A percentile compares a stretch with the other conserved stretches of the same genome.
Evolutionary conservation across 2,113 vertebrate genomes (phyloP).

Genomic region (Clarias gariepinus): DNA sequence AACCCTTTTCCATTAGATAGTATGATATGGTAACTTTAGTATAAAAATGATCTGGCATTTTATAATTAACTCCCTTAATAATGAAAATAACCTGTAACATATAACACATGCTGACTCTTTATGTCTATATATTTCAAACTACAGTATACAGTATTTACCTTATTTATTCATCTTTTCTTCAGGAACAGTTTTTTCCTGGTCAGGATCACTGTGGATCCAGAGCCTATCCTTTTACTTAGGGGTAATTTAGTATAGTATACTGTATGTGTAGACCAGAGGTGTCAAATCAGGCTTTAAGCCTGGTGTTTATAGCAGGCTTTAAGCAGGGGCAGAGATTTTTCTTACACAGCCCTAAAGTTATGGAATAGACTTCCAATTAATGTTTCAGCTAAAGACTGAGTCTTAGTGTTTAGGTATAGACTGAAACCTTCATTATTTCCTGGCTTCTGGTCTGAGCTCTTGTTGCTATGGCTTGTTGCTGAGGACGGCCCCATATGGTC

Average conservation of each 20-base stretch:
- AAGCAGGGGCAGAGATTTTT: background rate
- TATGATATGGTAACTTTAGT: no score
- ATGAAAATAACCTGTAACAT: background rate
- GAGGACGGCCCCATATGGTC: no score
- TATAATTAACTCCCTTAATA: background rate
- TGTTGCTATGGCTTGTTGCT: no score
- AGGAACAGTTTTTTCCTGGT: background rate
- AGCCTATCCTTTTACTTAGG: background rate
- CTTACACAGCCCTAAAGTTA: no score
- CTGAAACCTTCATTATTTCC: no score
- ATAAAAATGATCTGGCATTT: background rate
- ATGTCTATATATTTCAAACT: background rate
- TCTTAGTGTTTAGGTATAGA: no score
- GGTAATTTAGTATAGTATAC: no score
- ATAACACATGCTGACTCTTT: background rate
- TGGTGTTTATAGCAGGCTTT: no score
- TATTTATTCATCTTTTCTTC: background rate
- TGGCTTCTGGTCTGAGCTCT: no score
- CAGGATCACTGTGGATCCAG: background rate
- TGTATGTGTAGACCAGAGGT: background rate
- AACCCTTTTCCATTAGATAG: background rate
- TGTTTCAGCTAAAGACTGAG: no score
- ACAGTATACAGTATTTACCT: background rate
- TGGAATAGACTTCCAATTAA: no score
- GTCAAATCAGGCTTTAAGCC: no score